Evolutionary conservation across 2,888 invertebrate species (phyloP).

Genomic region (Achlya flavicornis): DNA sequence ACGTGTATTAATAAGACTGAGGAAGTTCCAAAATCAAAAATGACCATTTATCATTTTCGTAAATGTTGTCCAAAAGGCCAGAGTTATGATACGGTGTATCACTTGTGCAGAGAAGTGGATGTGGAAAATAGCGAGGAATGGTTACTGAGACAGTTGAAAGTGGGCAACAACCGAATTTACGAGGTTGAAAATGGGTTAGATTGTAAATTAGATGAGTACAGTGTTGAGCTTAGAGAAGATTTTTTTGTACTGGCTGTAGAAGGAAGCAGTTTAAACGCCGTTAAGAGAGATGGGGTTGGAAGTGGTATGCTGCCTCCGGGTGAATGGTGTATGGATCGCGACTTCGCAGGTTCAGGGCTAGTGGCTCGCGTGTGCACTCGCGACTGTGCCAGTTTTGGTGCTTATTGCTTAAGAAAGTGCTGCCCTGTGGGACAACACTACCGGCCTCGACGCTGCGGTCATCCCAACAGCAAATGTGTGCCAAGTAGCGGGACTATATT

Average conservation of each 20-base stretch:
- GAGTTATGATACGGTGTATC: constrained; percentile 60
- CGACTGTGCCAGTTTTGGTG: constrained; percentile 59
- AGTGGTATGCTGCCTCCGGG: constrained; percentile 46
- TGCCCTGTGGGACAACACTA: constrained; percentile 82
- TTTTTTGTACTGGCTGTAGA: constrained; percentile 52
- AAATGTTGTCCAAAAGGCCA: constrained; percentile 74
- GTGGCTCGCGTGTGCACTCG: constrained; percentile 67
- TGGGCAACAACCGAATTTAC: constrained; percentile 50
- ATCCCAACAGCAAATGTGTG: constrained; percentile 60
- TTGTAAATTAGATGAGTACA: constrained; percentile 66
- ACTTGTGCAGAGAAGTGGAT: constrained; percentile 54
- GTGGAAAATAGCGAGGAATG: constrained; percentile 46
- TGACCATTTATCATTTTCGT: constrained; percentile 55
- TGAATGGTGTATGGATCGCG: constrained; percentile 76
- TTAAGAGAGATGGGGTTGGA: constrained; percentile 39
- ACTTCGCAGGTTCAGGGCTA: constrained; percentile 39
- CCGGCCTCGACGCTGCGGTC: constrained; percentile 55
- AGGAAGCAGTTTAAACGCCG: constrained; percentile 53
- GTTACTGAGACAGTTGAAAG: constrained; percentile 48
- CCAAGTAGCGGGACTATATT: constrained; percentile 57
- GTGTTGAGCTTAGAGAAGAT: constrained; percentile 58
- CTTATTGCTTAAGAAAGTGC: constrained; percentile 79
- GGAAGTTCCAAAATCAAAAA: constrained; percentile 30
- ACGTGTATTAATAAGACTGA: constrained; percentile 55
- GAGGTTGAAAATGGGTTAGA: constrained; percentile 59